Evolutionary conservation across 2,113 vertebrate species (phyloP).

Genomic region (Zosterops borbonicus): DNA sequence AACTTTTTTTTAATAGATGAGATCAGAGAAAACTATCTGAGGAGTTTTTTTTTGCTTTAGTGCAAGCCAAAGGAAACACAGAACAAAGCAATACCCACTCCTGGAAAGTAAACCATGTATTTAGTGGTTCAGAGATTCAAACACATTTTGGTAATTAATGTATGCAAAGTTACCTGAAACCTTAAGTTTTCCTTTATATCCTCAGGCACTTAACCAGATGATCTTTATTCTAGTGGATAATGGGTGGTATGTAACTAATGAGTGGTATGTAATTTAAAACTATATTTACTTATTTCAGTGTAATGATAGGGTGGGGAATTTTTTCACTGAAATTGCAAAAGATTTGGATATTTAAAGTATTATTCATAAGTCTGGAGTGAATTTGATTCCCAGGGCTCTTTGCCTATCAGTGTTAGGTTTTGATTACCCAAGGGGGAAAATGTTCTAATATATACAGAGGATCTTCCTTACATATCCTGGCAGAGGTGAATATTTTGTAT

Average conservation of each 20-base stretch:
- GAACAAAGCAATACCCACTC: not conserved
- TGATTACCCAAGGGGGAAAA: not conserved
- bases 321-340: not conserved
- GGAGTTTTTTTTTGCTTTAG: not conserved
- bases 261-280: not conserved
- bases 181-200: not conserved
- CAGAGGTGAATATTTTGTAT: not conserved
- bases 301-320: not conserved
- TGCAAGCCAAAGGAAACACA: not conserved
- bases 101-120: not conserved
- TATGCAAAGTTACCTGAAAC: not conserved
- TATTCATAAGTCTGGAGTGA: not conserved
- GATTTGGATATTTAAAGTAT: not conserved
- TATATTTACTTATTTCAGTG: not conserved
- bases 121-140: not conserved
- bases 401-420: not conserved
- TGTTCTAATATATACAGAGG: not conserved
- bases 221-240: not conserved
- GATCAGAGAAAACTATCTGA: not conserved
- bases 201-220: not conserved
- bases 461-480: not conserved
- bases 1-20: not conserved
- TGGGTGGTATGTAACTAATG: not conserved
- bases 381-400: not conserved
- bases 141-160: not conserved